Conservation (phyloP, 2,113 vertebrate species). For the Geococcyx californianus region DNA sequence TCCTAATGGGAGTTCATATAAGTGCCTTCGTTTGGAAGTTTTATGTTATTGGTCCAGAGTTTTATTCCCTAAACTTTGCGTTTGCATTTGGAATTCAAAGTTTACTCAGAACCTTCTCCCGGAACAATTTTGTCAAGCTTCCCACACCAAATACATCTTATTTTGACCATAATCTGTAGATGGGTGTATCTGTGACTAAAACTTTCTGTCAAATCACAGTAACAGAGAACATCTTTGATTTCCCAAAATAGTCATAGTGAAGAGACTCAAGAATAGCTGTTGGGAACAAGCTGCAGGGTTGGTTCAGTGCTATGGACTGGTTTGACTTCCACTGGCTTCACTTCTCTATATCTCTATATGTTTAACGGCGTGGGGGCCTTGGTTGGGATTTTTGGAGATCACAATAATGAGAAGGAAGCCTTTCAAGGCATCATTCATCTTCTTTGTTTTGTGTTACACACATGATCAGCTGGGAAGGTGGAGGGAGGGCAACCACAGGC, state of each 20-base stretch:
- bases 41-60: neutral
- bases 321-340: neutral
- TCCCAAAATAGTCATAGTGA: neutral
- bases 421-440: neutral
- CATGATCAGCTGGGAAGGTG: neutral
- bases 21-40: neutral
- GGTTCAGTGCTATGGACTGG: neutral
- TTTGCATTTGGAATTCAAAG: neutral
- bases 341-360: neutral
- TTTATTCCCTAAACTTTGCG: neutral
- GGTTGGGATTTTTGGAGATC: neutral
- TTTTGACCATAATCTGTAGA: neutral
- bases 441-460: neutral
- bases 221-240: conserved; percentile 63
- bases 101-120: neutral
- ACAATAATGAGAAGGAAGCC: neutral
- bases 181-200: neutral
- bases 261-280: neutral
- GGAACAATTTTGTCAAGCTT: neutral
- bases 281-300: neutral
- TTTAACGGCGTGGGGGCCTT: accelerated
- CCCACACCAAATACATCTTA: neutral
- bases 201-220: conserved; percentile 22
- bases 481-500: neutral
- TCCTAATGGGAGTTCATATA: neutral